Base-by-base conservation (phyloP, 2,888 invertebrate genomes). In the Aporophyla lueneburgensis region DNA sequence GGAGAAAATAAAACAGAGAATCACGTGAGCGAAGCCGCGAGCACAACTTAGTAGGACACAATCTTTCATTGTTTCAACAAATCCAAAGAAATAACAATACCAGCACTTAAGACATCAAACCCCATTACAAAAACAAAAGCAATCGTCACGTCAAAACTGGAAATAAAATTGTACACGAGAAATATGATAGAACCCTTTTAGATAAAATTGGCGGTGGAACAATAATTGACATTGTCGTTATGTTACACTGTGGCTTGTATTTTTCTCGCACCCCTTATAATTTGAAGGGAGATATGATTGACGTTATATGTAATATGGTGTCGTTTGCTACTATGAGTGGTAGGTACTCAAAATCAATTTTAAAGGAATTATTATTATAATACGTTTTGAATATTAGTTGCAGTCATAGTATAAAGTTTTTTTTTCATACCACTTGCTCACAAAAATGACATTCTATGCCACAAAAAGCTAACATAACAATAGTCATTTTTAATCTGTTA, bases 131-230 rank as follows among this genome's bases (percentile, higher is more conserved):
- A 79, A 78, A 79, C 46, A 61, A 80, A 80, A 80, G 40, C 61
- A 75, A 58, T 75, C 70, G 56, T 65, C 67, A 75, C 58, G 49
- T 75, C 84, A 71, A 75, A 80, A 66, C 53, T 65, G 19, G 24
- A 82, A 71, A 81, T 33, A 71, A 84, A 82, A 76, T 72, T 27
- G 61, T 71, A 46, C 56, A 49, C 69, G 71, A 76, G 85, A 72
- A 82, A 82, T 76, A 82, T 84, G 71, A 82, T 81, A 76, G 81
- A 75, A 81, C 81, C 71, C 81, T 84, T 84, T 81, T 76, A 81
- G 71, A 69, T 72, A 19, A 67, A 80, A 82, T 76, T 84, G 85
- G 53, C 65, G 40, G 76, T 33, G 68, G n/a, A 72, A 84, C 81
- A 82, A 84, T 82, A 81, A 82, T 82, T 83, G 85, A 56, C 72